A percentile compares a stretch with the other conserved stretches of the same genome.
Evolutionary conservation across 2,113 vertebrate species (phyloP).

Genomic region (Erythrocebus patas): DNA sequence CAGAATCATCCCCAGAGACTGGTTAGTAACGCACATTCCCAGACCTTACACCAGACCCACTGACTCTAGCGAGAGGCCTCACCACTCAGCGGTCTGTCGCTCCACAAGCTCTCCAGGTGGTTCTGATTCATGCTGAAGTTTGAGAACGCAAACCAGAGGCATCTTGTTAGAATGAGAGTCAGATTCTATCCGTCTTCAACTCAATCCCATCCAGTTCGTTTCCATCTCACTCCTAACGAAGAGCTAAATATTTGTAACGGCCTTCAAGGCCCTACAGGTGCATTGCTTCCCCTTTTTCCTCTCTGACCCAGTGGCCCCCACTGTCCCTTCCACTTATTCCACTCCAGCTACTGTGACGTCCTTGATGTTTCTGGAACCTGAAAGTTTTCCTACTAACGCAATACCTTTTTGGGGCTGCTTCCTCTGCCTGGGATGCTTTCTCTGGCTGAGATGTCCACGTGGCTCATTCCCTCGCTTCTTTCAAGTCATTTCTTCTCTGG

Average conservation of each 20-base stretch:
- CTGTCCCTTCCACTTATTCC: neutral
- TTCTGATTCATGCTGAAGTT: neutral
- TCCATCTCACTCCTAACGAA: neutral
- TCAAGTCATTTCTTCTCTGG: neutral
- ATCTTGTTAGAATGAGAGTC: neutral
- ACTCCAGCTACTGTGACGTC: neutral
- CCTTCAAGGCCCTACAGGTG: neutral
- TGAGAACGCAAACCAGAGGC: neutral
- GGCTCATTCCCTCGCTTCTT: neutral
- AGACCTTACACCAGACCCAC: rapidly evolving
- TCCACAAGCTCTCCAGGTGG: too few species aligned
- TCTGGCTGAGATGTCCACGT: neutral
- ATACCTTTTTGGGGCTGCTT: rapidly evolving
- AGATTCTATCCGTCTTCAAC: neutral
- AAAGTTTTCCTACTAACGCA: neutral
- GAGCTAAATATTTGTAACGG: neutral
- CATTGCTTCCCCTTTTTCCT: neutral
- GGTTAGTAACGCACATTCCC: neutral
- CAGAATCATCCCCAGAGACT: neutral
- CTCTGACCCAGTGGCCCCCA: rapidly evolving
- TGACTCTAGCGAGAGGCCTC: rapidly evolving
- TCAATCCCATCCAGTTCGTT: rapidly evolving
- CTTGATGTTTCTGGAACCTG: neutral
- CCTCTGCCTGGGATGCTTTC: too few species aligned
- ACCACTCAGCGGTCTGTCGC: rapidly evolving